Evolutionary conservation across 2,797 vertebrate genomes (phyloP).

Genomic region (Lutjanus campechanus): DNA sequence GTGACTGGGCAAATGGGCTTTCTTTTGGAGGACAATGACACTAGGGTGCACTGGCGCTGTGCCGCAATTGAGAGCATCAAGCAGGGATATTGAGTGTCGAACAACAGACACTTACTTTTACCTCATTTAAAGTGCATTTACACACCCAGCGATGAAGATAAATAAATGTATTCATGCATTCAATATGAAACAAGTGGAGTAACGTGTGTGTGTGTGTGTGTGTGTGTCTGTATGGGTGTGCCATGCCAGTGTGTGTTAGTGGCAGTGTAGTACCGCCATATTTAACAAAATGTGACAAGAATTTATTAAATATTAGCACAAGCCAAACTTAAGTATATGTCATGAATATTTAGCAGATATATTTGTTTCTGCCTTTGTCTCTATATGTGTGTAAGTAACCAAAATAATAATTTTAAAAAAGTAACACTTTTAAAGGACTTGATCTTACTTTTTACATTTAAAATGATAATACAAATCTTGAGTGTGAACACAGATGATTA

Average conservation of each 20-base stretch:
- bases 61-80: slow-evolving; percentile 57
- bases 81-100: slow-evolving; percentile 53
- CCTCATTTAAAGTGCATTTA: slow-evolving; percentile 61
- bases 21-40: slow-evolving; percentile 70
- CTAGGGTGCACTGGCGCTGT: slow-evolving; percentile 57
- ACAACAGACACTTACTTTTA: slow-evolving; percentile 60
- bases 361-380: too few species aligned
- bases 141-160: slow-evolving; percentile 35
- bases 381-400: too few species aligned
- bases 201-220: slow-evolving; percentile 5
- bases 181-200: slow-evolving; percentile 16
- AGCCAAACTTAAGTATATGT: too few species aligned
- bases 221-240: not conserved
- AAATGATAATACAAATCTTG: not conserved
- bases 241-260: slow-evolving; percentile 10
- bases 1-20: slow-evolving; percentile 69
- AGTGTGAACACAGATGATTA: not conserved
- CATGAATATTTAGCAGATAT: too few species aligned
- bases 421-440: not conserved
- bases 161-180: slow-evolving; percentile 39
- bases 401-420: not conserved
- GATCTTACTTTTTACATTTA: too few species aligned
- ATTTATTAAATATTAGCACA: not conserved
- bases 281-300: not conserved
- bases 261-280: not conserved